Evolutionary conservation across 2,888 invertebrate species (phyloP), one percentile per base, ranked within the genome.

Genomic region (Acronicta aceris): DNA sequence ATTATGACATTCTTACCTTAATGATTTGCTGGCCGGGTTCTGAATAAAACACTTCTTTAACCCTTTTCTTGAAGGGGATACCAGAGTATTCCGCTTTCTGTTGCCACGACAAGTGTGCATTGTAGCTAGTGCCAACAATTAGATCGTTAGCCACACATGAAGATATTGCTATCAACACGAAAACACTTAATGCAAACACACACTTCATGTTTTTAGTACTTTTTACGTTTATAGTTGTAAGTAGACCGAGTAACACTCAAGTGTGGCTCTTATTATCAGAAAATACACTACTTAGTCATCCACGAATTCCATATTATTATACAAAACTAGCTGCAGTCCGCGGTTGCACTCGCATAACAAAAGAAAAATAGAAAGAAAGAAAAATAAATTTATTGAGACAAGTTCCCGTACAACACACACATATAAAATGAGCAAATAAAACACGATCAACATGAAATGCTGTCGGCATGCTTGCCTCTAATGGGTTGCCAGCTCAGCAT

Each of bases 31-130:
- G 87, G 6, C 74, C 73, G 9, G 90, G 84, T 62, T 90, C 89
- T 0, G 88, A 79, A 65, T 82, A 92, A 67, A 93, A 93, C 1
- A 86, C 65, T 74, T 90, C 86, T 64, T 92, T 93, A 0, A 90
- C 88, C 46, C 92, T 81, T 64, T 91, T 92, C 59, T 82, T 87
- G 49, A 92, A 92, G 0, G 89, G 92, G 42, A 89, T 64, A 8
- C 82, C 84, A 71, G 81, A 82, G 54, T 89, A 91, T 1, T 92
- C 85, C 2, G 81, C 83, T 65, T 90, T 91, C n/a, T 86, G 67
- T 69, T 89, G 89, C 87, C 87, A 89, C 58, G 65, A 62, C 43
- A 92, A 59, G 3, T 78, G 84, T 0, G 71, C 61, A 58, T 90
- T 90, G 43, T 85, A 86, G 58, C 78, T 89, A 7, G 85, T 84